phyloP scores from a whole-genome alignment of 2,888 invertebrate genomes.

The Acanthosoma haemorrhoidale region DNA sequence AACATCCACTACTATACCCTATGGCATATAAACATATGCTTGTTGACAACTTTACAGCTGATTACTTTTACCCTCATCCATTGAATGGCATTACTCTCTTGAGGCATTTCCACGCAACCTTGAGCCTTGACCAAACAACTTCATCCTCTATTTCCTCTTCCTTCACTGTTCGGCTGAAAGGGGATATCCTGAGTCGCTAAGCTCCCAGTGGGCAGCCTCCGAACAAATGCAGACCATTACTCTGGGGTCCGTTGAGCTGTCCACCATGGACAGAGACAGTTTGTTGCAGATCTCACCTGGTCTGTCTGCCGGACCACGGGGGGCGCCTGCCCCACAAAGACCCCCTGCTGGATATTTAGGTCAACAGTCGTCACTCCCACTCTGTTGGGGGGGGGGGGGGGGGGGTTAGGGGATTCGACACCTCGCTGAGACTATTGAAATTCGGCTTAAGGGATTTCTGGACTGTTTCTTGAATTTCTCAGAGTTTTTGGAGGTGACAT shows the following conservation, averaged over 20 bases:
- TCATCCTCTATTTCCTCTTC: not conserved
- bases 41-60: too few relatives aligned
- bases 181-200: not conserved
- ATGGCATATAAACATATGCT: too few relatives aligned
- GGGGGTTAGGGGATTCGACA: not conserved
- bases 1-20: too few relatives aligned
- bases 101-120: not conserved
- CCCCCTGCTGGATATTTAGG: slow-evolving; percentile 22
- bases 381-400: not conserved
- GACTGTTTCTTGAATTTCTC: not conserved
- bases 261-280: not conserved
- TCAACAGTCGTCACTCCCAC: slow-evolving; percentile 28
- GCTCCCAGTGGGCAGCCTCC: not conserved
- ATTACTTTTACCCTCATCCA: too few relatives aligned
- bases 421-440: too few relatives aligned
- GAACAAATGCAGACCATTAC: not conserved
- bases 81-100: not conserved
- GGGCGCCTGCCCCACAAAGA: not conserved
- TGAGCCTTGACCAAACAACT: not conserved
- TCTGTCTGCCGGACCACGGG: not conserved
- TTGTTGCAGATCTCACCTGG: not conserved
- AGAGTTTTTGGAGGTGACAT: too few relatives aligned
- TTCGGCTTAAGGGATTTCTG: too few relatives aligned
- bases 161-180: not conserved
- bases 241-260: not conserved